Base-by-base conservation (phyloP, 2,797 vertebrate species). In the Astyanax mexicanus region DNA sequence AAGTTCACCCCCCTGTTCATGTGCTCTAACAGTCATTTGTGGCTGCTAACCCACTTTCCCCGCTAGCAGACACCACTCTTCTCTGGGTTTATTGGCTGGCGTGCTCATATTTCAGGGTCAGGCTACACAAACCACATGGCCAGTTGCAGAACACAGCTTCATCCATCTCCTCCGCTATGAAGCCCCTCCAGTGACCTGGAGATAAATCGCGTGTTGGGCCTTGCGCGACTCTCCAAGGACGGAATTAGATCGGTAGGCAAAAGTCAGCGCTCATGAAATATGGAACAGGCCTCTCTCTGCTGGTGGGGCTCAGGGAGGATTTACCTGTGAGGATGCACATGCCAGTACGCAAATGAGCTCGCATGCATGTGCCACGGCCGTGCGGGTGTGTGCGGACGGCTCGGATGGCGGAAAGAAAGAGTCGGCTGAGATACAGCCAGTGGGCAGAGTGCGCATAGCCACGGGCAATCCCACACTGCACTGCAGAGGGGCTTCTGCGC, bases 231-330 rank as follows among this genome's bases (percentile, higher is more conserved):
- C 88, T 88, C 87, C 88, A 90, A 90, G 90, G 91, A 89, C 89
- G 89, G 89, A 90, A 91, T 91, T 86, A 89, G 84, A 91, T 88
- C 72, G 69, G 84, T 89, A 82, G 84, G 88, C 87, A 90, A 89
- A 87, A 87, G 90, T 90, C 88, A 90, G 77, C 55, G n/a, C 80
- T 91, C 79, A 87, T 89, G 84, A 92, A 90, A 90, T 87, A 92
- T 91, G 85, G 83, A 89, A 84, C 3, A 71, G 80, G 69, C 68
- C 72, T 58, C 74, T 58, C 74, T 74, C 81, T 81, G 71, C 72
- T 21, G 68, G 51, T 40, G 42, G 58, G 68, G 79, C 64, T 86
- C 75, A 79, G 74, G 81, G 69, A 55, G 70, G 80, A 81, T 77
- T 89, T 84, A 83, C 70, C 66, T 84, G 64, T 55, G 19, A 62